Percentiles rank a stretch among this genome's conserved stretches.
Evolutionary conservation across 2,888 invertebrate species (phyloP).

Genomic region (Plebejus melissa): DNA sequence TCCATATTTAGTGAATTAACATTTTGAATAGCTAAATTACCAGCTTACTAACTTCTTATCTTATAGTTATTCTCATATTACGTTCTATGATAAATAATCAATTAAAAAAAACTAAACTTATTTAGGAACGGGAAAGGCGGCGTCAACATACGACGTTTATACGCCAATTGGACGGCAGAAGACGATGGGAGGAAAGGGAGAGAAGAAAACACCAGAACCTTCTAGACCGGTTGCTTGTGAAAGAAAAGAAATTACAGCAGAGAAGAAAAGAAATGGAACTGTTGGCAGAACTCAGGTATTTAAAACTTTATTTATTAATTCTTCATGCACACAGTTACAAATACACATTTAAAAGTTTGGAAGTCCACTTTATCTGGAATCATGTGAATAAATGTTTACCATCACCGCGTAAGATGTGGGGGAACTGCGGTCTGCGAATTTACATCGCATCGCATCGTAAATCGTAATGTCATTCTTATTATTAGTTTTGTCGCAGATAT

Average conservation of each 20-base stretch:
- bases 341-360: too few relatives aligned
- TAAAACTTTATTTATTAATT: not conserved
- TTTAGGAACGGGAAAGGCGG: conserved; percentile 90
- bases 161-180: conserved; percentile 90
- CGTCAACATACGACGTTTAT: conserved; percentile 94
- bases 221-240: conserved; percentile 90
- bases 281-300: conserved; percentile 80
- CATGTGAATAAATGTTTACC: not conserved
- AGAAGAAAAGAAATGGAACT: conserved; percentile 84
- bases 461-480: too few relatives aligned
- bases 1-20: not conserved
- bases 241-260: conserved; percentile 90
- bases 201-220: conserved; percentile 85
- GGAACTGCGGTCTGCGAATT: too few relatives aligned
- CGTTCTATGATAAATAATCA: not conserved
- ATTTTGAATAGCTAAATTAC: not conserved
- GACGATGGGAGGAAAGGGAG: conserved; percentile 92
- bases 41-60: not conserved
- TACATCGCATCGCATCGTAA: too few relatives aligned
- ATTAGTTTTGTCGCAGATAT: too few relatives aligned
- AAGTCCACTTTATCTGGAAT: not conserved
- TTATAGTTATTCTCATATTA: not conserved
- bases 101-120: not conserved
- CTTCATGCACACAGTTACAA: too few relatives aligned
- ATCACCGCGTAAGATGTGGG: not conserved